phyloP scores from a whole-genome alignment of 2,797 vertebrate genomes.

The Ciconia nigra region DNA sequence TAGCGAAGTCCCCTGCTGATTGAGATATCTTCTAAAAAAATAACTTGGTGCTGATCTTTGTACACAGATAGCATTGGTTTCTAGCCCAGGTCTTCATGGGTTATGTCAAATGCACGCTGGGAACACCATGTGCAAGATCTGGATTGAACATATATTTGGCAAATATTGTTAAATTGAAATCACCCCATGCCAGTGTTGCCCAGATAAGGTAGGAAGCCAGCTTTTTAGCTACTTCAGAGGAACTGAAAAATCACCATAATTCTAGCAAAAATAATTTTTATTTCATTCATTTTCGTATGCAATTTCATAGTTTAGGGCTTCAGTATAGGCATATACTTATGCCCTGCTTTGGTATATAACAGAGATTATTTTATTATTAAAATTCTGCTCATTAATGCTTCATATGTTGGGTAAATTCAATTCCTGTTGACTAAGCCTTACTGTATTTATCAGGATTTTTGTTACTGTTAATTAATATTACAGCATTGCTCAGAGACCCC shows the following conservation, averaged over 20 bases:
- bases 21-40: slow-evolving; percentile 86
- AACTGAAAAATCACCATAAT: background rate
- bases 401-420: background rate
- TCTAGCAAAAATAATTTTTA: background rate
- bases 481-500: background rate
- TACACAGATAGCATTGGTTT: slow-evolving; percentile 54
- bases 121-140: slow-evolving; percentile 75
- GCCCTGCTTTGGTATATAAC: background rate
- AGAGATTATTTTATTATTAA: background rate
- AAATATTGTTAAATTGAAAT: slow-evolving; percentile 68
- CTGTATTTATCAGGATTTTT: background rate
- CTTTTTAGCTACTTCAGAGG: background rate
- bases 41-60: slow-evolving; percentile 56
- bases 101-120: slow-evolving; percentile 78
- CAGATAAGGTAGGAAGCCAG: slow-evolving; percentile 69
- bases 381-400: background rate
- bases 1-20: slow-evolving; percentile 83
- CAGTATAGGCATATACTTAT: background rate
- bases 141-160: slow-evolving; percentile 83
- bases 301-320: background rate
- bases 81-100: slow-evolving; percentile 71
- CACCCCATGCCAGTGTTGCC: slow-evolving; percentile 81
- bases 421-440: background rate
- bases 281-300: background rate
- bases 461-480: background rate